Conservation (phyloP, 2,797 vertebrate genomes). For the Mus minutoides region DNA sequence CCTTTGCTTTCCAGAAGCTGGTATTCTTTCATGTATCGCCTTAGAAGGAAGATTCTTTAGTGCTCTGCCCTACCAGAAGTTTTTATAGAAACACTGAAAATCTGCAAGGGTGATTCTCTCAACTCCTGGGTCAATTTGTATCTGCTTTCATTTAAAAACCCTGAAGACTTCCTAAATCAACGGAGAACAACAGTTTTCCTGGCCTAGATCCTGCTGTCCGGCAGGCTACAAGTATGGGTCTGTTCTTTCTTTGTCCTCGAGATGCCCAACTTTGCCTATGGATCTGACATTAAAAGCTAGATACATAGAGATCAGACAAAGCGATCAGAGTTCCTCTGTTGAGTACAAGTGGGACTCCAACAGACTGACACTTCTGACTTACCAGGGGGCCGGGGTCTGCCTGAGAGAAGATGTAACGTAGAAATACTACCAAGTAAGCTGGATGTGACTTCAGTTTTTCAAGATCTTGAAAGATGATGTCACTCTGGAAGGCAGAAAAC, state of each 20-base stretch:
- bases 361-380: constrained; percentile 81
- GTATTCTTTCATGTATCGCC: not conserved
- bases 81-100: not conserved
- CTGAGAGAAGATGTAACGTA: constrained; percentile 96
- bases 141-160: not conserved
- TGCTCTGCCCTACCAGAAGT: not conserved
- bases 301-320: not conserved
- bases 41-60: not conserved
- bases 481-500: constrained; percentile 80
- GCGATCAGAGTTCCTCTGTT: not conserved
- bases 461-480: constrained; percentile 94
- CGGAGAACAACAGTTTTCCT: not conserved
- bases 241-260: not conserved
- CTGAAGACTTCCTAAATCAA: not conserved
- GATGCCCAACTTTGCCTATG: not conserved
- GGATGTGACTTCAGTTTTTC: constrained; percentile 92
- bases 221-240: not conserved
- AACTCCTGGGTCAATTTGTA: not conserved
- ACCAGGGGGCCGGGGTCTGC: constrained; percentile 96
- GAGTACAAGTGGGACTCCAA: not conserved
- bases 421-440: constrained; percentile 94
- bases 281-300: too few relatives aligned
- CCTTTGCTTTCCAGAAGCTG: not conserved
- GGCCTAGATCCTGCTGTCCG: not conserved
- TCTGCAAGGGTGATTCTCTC: not conserved